Conservation (phyloP, 2,113 vertebrate genomes). For the Rhegmatorhina hoffmannsi region DNA sequence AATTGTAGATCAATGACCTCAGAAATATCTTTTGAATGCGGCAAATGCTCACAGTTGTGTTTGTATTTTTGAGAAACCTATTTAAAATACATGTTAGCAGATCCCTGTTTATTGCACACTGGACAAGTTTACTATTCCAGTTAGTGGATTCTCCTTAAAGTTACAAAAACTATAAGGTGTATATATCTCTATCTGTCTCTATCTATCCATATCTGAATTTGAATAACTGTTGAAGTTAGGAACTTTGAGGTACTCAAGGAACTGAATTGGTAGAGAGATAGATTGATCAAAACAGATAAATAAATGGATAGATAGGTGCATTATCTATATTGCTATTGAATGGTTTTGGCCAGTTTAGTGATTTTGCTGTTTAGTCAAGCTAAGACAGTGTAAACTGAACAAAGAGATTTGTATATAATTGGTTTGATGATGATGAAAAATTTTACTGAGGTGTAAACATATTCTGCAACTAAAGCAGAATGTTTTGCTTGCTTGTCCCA, state of each 20-base stretch:
- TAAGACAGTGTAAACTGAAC: neutral
- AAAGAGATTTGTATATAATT: neutral
- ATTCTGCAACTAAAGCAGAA: neutral
- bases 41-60: neutral
- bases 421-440: neutral
- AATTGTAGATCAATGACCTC: neutral
- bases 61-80: neutral
- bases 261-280: neutral
- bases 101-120: neutral
- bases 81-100: neutral
- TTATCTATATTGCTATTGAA: neutral
- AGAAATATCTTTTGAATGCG: neutral
- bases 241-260: neutral
- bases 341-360: neutral
- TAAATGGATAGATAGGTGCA: neutral
- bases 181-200: neutral
- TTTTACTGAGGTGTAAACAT: neutral
- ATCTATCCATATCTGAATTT: neutral
- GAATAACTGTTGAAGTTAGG: neutral
- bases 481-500: slow-evolving; percentile 19
- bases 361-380: neutral
- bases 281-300: neutral
- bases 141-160: neutral
- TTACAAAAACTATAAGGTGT: neutral
- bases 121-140: neutral